Base-by-base conservation (phyloP, 2,797 vertebrate genomes). In the Rhodeus uyekii region DNA sequence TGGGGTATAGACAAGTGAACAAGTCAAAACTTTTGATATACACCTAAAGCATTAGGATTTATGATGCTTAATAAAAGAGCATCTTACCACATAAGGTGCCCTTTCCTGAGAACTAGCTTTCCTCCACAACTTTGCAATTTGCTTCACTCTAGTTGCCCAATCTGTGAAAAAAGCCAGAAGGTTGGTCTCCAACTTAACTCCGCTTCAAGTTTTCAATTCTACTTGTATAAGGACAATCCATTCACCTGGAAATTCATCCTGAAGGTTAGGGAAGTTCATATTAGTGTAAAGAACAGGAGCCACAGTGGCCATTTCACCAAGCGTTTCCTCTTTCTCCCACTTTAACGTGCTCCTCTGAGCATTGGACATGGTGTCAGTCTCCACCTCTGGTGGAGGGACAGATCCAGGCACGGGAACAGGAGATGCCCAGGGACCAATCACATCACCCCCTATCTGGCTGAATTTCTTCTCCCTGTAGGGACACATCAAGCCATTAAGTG, bases 261-360 rank as follows among this genome's bases (percentile, higher is more conserved):
- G 97, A 79, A 99, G 93, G 36, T 93, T 95, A 78, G 97, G 98
- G 88, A 96, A 98, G 88, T 98, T 98, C 72, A 98, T 94, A 74
- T 99, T 99, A 13, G 97, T 97, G 89, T 99, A 99, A 13, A 99
- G 96, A 46, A 99, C 98, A 0, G 98, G 98, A 0, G 98, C 97
- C 0, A 99, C 98, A 0, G 97, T 99, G 2, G 98, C 98, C 95
- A 95, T 94, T 82, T 98, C 97, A 16, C 97, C 98, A 76, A 99
- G 95, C 4, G 93, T 93, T 89, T 99, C 98, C 76, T 99, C 98
- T 50, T 98, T 99, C 90, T 99, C 98, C 98, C 98, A 99, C 89
- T 99, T 99, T 1, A 98, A 90, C 1, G 95, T 98, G 79, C 98
- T 96, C 75, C 96, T 94, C 82, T 99, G 98, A 76, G 97, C 95